These are phyloP conservation scores for Cyprinodon variegatus DNA, from an alignment of 2,113 vertebrate genomes.

Conservation along the genomic window DNA sequence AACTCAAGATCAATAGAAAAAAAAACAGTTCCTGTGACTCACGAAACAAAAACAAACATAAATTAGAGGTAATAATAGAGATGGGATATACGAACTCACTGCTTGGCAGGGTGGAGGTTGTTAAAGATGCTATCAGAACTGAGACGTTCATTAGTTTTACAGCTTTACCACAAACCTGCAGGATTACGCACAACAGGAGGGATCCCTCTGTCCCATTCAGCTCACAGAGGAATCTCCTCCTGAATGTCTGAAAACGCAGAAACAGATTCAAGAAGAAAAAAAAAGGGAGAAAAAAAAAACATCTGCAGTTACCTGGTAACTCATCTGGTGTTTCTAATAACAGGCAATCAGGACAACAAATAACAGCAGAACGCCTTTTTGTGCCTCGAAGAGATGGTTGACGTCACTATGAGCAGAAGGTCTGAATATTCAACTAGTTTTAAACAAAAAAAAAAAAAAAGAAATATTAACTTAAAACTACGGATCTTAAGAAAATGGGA, in stretches of 20 bases:
- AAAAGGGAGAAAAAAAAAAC: not conserved
- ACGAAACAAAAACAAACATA: slow-evolving; percentile 1
- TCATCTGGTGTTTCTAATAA: not conserved
- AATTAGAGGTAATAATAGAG: not conserved
- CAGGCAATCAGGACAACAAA: not conserved
- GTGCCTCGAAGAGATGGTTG: not conserved
- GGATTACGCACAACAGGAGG: slow-evolving; percentile 18
- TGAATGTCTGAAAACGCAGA: slow-evolving; percentile 31
- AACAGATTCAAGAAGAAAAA: not conserved
- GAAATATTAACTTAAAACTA: not conserved
- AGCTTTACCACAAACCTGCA: slow-evolving; percentile 29
- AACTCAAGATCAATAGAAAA: slow-evolving; percentile 4
- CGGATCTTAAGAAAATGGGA: not conserved
- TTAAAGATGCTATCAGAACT: slow-evolving; percentile 24
- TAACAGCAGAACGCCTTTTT: not conserved
- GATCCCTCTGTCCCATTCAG: slow-evolving; percentile 23
- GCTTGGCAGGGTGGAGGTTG: slow-evolving; percentile 14
- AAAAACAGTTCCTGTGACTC: slow-evolving; percentile 7
- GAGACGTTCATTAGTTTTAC: slow-evolving; percentile 34
- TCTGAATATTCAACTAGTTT: no score
- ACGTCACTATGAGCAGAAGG: not conserved
- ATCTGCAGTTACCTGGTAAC: not conserved
- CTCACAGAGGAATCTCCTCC: slow-evolving; percentile 27
- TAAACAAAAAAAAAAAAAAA: no score
- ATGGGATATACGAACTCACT: slow-evolving; percentile 21